phyloP scores from a whole-genome alignment of 2,113 vertebrate species.

The Hippocampus barbouri region DNA sequence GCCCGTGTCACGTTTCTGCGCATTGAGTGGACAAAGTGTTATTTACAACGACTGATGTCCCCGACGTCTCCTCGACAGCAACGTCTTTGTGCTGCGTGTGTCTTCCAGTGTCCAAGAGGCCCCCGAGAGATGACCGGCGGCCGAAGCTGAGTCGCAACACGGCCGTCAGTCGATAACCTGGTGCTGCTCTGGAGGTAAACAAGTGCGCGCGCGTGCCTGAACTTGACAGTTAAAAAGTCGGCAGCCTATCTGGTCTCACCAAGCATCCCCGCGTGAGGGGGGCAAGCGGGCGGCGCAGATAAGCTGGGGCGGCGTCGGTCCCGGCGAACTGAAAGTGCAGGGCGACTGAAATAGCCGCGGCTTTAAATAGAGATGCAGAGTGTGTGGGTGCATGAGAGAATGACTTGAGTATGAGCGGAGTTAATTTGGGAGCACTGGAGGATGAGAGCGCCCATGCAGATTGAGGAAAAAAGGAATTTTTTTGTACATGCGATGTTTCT shows the following conservation, averaged over 20 bases:
- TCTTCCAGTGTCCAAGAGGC: conserved; percentile 51
- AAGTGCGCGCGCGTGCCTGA: conserved; percentile 7
- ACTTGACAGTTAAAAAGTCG: conserved; percentile 15
- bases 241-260: conserved; percentile 7
- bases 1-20: neutral
- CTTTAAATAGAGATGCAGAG: conserved; percentile 51
- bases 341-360: conserved; percentile 45
- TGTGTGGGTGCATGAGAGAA: conserved; percentile 28
- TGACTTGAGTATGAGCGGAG: conserved; percentile 34
- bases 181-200: conserved; percentile 63
- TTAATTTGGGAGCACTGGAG: conserved; percentile 48
- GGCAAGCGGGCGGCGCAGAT: neutral
- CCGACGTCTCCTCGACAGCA: conserved; percentile 10
- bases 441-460: neutral
- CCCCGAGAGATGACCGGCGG: conserved; percentile 59
- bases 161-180: conserved; percentile 54
- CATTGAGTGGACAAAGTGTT: too few relatives aligned
- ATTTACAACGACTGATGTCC: too few relatives aligned
- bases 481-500: too few relatives aligned
- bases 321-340: conserved; percentile 22
- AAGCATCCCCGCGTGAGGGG: conserved; percentile 14
- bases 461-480: too few relatives aligned
- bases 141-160: conserved; percentile 51
- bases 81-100: conserved; percentile 31
- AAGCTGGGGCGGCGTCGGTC: conserved; percentile 5